Evolutionary conservation across 2,888 invertebrate genomes (phyloP).

Genomic region (Lordiphosa fenestrarum): DNA sequence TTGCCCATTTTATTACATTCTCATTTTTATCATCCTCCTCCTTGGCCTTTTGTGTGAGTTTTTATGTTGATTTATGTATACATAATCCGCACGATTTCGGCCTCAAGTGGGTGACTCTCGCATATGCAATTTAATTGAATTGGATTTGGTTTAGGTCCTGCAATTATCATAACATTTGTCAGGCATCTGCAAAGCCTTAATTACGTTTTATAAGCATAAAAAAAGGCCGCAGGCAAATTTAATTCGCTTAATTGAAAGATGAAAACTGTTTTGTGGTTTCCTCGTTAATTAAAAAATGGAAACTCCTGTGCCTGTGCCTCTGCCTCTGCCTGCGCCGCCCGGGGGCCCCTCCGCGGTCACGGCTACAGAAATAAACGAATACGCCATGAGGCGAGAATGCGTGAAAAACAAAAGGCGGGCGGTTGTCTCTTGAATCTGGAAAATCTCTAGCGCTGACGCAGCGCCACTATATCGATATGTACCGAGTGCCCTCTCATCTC

Average conservation of each 20-base stretch:
- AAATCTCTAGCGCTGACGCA: constrained; percentile 56
- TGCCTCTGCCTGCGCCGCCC: constrained; percentile 5
- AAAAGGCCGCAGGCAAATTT: constrained; percentile 44
- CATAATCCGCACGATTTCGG: constrained; percentile 60
- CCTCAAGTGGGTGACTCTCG: constrained; percentile 43
- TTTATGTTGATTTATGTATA: constrained; percentile 71
- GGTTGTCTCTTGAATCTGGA: constrained; percentile 37
- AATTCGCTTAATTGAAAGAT: constrained; percentile 53
- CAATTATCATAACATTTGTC: constrained; percentile 49
- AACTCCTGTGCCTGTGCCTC: constrained; percentile 14
- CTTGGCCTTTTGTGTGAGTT: constrained; percentile 50
- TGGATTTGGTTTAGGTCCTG: constrained; percentile 18
- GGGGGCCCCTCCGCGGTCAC: constrained; percentile 38
- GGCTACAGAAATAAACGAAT: constrained; percentile 56
- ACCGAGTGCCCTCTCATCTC: constrained; percentile 38
- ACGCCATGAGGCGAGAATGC: constrained; percentile 61
- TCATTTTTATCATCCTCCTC: neutral
- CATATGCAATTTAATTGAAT: constrained; percentile 35
- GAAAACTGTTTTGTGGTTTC: constrained; percentile 1
- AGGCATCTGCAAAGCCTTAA: constrained; percentile 36
- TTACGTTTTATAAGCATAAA: constrained; percentile 32
- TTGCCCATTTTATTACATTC: neutral
- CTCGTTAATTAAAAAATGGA: constrained; percentile 9
- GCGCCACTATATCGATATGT: constrained; percentile 43
- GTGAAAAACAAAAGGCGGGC: constrained; percentile 36